A percentile compares a stretch with the other conserved stretches of the same genome.
These are phyloP conservation scores for Nyctalus aviator DNA, from an alignment of 2,797 vertebrate species.

Conservation along the genomic window DNA sequence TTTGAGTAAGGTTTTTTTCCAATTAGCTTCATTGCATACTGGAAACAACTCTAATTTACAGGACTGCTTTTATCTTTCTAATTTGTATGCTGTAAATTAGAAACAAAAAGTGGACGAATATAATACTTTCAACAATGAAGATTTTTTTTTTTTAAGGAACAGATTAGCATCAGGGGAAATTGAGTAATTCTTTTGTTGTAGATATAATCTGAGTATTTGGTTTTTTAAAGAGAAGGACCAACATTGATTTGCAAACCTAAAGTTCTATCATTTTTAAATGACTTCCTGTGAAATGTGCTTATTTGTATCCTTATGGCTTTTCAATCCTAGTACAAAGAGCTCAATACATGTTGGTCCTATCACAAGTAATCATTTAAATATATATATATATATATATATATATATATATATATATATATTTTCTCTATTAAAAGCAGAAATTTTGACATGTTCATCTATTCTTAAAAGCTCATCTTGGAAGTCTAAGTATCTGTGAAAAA, in stretches of 20 bases:
- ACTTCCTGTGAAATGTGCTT: background rate
- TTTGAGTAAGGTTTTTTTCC: background rate
- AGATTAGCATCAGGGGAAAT: background rate
- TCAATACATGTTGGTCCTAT: background rate
- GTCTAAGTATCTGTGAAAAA: constrained; percentile 61
- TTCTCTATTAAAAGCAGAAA: constrained; percentile 58
- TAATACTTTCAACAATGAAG: no score
- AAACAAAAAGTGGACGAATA: background rate
- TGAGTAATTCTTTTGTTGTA: background rate
- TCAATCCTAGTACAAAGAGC: background rate
- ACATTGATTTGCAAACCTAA: background rate
- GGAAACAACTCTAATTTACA: background rate
- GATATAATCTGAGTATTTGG: background rate
- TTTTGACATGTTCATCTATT: constrained; percentile 59
- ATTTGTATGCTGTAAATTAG: background rate
- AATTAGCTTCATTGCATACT: background rate
- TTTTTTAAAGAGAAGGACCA: background rate
- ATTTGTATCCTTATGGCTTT: background rate
- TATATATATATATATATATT: constrained; percentile 1
- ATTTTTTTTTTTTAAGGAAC: background rate
- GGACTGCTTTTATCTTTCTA: no score
- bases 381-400: background rate
- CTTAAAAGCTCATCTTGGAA: constrained; percentile 55
- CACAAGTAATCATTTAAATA: constrained; percentile 15
- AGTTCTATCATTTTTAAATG: background rate